Conservation (phyloP, 1,140 invertebrate species). For the Samia ricini region DNA sequence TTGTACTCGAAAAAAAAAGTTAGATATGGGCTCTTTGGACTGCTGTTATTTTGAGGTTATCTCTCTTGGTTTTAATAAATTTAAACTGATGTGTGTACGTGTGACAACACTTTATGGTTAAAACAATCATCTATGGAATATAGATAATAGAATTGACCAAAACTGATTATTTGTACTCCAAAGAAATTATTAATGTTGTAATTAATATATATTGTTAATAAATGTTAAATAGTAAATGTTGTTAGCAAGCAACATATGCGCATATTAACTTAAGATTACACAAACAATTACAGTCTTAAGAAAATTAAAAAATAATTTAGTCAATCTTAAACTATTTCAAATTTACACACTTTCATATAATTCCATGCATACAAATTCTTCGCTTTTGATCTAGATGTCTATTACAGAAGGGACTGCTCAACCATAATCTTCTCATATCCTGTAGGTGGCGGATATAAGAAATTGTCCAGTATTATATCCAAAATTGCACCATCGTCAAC, state of each 20-base stretch:
- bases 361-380: not conserved
- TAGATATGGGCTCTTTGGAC: not conserved
- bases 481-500: constrained; percentile 98
- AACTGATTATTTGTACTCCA: no score
- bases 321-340: not conserved
- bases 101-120: no score
- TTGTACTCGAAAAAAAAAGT: no score
- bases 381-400: not conserved
- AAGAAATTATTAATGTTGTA: no score
- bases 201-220: no score
- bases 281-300: not conserved
- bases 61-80: not conserved
- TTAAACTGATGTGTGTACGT: not conserved
- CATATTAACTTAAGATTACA: not conserved
- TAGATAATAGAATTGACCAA: no score
- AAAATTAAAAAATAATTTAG: not conserved
- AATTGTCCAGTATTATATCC: constrained; percentile 95
- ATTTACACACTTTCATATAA: not conserved
- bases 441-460: constrained; percentile 88
- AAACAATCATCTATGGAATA: no score
- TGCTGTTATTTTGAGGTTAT: not conserved
- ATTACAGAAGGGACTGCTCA: constrained; percentile 96
- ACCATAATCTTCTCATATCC: constrained; percentile 98
- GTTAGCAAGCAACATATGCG: no score
- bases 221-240: no score